A percentile compares a stretch with the other conserved stretches of the same genome.
phyloP scores from a whole-genome alignment of 2,888 invertebrate species.

The Spicauda simplicius region DNA sequence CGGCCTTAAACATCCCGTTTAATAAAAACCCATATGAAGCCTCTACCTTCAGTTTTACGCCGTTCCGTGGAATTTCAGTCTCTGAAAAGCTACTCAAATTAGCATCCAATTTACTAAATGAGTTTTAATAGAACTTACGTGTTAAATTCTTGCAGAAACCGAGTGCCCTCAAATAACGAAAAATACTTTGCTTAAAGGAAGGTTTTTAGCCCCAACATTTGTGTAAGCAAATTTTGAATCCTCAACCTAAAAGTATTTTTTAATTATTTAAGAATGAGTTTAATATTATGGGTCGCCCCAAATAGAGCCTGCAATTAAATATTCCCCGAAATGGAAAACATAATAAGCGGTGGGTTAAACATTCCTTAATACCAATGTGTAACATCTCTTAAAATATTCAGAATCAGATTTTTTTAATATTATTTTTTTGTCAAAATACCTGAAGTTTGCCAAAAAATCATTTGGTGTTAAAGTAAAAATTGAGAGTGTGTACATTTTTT shows the following conservation, averaged over 20 bases:
- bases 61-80: slow-evolving; percentile 11
- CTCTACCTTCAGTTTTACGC: slow-evolving; percentile 6
- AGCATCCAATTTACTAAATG: slow-evolving; percentile 40
- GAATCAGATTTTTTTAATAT: too few species aligned
- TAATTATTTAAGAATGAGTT: too few species aligned
- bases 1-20: not conserved
- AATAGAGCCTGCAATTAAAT: too few species aligned
- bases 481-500: too few species aligned
- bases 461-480: too few species aligned
- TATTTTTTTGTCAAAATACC: too few species aligned
- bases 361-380: too few species aligned
- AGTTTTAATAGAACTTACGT: slow-evolving; percentile 36
- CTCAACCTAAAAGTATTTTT: not conserved
- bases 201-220: slow-evolving; percentile 22
- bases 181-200: slow-evolving; percentile 15
- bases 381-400: too few species aligned
- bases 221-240: slow-evolving; percentile 17
- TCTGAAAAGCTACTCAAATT: slow-evolving; percentile 33
- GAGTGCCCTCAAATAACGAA: slow-evolving; percentile 37
- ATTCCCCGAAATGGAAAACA: too few species aligned
- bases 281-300: too few species aligned
- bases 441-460: too few species aligned
- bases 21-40: not conserved
- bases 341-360: too few species aligned
- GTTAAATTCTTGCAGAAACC: slow-evolving; percentile 35